Evolutionary conservation across 2,888 invertebrate species (phyloP).

Genomic region (Zygothrica quintamaculata): DNA sequence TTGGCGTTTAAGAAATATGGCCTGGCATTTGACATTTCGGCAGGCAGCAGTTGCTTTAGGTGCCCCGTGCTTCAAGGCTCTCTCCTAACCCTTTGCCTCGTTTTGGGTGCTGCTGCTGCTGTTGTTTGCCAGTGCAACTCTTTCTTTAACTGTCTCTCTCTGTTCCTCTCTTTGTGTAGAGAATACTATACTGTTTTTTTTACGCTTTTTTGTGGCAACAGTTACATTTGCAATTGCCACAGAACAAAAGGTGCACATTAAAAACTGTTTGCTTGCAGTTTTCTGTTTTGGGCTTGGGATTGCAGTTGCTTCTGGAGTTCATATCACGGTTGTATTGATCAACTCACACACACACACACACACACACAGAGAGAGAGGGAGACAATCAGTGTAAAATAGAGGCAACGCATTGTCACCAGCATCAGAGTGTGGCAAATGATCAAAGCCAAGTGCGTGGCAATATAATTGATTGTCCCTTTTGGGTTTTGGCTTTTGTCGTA

Average conservation of each 20-base stretch:
- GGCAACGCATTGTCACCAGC: conserved; percentile 48
- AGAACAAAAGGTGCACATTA: conserved; percentile 78
- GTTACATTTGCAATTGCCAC: conserved; percentile 72
- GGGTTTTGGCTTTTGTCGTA: not conserved
- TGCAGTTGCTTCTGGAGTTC: conserved; percentile 20
- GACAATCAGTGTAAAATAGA: conserved; percentile 1
- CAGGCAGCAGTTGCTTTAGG: conserved; percentile 56
- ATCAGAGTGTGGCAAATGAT: conserved; percentile 54
- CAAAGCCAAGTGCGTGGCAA: conserved; percentile 68
- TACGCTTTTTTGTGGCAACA: conserved; percentile 28
- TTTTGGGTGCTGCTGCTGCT: no score
- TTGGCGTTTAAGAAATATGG: conserved; percentile 84
- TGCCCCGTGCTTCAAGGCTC: conserved; percentile 6
- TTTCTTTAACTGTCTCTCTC: not conserved
- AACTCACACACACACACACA: conserved; percentile 13
- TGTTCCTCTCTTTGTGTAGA: not conserved
- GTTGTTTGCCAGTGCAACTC: no score
- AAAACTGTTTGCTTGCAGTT: conserved; percentile 51
- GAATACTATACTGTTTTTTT: not conserved
- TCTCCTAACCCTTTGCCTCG: conserved; percentile 6
- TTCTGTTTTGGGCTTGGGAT: conserved; percentile 21
- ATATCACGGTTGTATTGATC: conserved; percentile 58
- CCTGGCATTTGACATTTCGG: conserved; percentile 83
- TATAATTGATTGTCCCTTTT: conserved; percentile 62
- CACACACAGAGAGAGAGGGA: not conserved